Percentiles rank a stretch among this genome's conserved stretches.
These are phyloP conservation scores for Syngnathus scovelli DNA, from an alignment of 2,113 vertebrate genomes.

Conservation along the genomic window DNA sequence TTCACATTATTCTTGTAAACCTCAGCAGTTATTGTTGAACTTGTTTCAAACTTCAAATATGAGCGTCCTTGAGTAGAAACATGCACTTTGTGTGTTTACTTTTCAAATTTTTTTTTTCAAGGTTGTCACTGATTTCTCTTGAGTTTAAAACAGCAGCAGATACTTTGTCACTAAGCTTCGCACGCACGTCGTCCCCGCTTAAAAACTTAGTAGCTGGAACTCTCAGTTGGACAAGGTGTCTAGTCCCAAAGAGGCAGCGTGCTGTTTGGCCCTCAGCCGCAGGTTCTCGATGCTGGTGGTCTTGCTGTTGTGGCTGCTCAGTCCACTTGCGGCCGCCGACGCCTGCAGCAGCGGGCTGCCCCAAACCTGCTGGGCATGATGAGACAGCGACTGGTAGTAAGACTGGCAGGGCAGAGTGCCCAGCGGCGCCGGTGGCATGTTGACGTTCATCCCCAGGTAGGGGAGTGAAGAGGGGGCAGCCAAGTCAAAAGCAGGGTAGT, in stretches of 20 bases:
- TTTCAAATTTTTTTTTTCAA: slow-evolving; percentile 4
- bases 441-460: slow-evolving; percentile 94
- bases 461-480: slow-evolving; percentile 83
- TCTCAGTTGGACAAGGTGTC: slow-evolving; percentile 91
- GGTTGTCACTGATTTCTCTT: neutral
- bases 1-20: slow-evolving; percentile 60
- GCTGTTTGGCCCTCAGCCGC: slow-evolving; percentile 92
- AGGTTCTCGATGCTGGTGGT: slow-evolving; percentile 98
- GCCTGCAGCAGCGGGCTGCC: slow-evolving; percentile 89
- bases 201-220: neutral
- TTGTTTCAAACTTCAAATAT: neutral
- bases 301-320: slow-evolving; percentile 94
- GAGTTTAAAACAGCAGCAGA: neutral
- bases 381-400: slow-evolving; percentile 96
- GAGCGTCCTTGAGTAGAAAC: slow-evolving; percentile 1
- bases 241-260: slow-evolving; percentile 91
- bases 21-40: slow-evolving; percentile 42
- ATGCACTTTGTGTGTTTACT: slow-evolving; percentile 22
- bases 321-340: slow-evolving; percentile 70
- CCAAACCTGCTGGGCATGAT: slow-evolving; percentile 92
- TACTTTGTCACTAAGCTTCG: neutral
- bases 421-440: slow-evolving; percentile 83
- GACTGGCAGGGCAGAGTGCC: slow-evolving; percentile 95
- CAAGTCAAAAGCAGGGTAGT: slow-evolving; percentile 95
- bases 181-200: neutral